Evolutionary conservation across 2,797 vertebrate species (phyloP).

Genomic region (Pyrocephalus nanus): DNA sequence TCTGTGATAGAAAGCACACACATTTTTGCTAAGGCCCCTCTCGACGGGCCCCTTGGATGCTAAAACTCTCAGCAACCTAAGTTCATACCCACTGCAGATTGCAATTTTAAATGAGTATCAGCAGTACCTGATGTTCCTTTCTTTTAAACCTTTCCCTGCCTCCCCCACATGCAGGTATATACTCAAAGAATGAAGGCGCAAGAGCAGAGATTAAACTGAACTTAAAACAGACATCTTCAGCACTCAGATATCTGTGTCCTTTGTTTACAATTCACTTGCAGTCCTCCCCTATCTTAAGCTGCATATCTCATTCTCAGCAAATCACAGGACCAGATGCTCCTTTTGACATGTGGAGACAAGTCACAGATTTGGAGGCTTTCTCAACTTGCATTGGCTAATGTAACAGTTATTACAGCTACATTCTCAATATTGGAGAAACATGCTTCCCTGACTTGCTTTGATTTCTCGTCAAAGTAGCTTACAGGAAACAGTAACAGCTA

Average conservation of each 20-base stretch:
- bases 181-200: neutral
- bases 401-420: slow-evolving; percentile 59
- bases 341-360: slow-evolving; percentile 60
- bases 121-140: neutral
- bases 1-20: neutral
- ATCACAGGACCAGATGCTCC: slow-evolving; percentile 46
- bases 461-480: slow-evolving; percentile 51
- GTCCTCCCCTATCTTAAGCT: neutral
- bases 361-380: slow-evolving; percentile 53
- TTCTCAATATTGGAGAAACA: slow-evolving; percentile 55
- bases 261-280: slow-evolving; percentile 13
- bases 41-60: neutral
- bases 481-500: slow-evolving; percentile 37
- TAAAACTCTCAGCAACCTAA: neutral
- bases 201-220: slow-evolving; percentile 33
- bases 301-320: slow-evolving; percentile 48
- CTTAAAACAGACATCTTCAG: slow-evolving; percentile 11
- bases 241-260: neutral
- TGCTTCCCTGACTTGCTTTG: slow-evolving; percentile 38
- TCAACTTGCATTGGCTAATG: slow-evolving; percentile 63
- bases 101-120: neutral
- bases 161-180: neutral
- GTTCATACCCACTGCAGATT: neutral
- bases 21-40: neutral
- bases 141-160: neutral